Evolutionary conservation across 2,888 invertebrate genomes (phyloP), one percentile per base, ranked within the genome.

Genomic region (Tethea ocularis): DNA sequence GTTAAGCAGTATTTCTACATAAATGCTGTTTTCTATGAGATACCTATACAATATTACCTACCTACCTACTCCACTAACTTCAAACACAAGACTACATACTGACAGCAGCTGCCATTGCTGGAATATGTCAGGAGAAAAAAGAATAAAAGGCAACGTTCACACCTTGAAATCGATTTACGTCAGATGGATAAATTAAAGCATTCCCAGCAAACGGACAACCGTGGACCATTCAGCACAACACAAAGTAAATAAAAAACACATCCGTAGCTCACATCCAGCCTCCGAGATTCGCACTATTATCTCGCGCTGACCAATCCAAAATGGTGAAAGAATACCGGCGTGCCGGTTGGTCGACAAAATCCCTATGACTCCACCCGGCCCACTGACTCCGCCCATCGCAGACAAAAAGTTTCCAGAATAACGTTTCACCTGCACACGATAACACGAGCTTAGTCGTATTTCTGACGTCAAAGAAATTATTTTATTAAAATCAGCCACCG

Each of bases 261-360:
- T 79, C 80, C 80, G 74, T 70, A 63, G 75, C 77, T 73, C 75
- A 76, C 80, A 84, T 82, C 86, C 92, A 92, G 92, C 91, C 91
- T 92, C 93, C 88, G 82, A 88, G 86, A 89, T 92, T 90, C 88
- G 91, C 91, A 89, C 85, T 87, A 88, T 89, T 88, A 91, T 91
- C 92, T 91, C 86, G 71, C 65, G 58, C 58, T 77, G 68, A 71
- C 93, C 92, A 93, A 93, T 91, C 81, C 84, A 72, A 80, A 66
- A 77, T 77, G 78, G 74, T 78, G 75, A 75, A 62, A 62, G n/a
- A n/a, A 63, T 61, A 56, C 57, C 61, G 26, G 53, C 61, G 20
- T 20, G 54, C 54, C 54, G 54, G 91, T 91, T 92, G 90, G 92
- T 61, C 69, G 64, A 36, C 61, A 52, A 51, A 57, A 61, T 57